Conservation (phyloP, 2,888 invertebrate genomes). For the Lacanobia wlatinum region DNA sequence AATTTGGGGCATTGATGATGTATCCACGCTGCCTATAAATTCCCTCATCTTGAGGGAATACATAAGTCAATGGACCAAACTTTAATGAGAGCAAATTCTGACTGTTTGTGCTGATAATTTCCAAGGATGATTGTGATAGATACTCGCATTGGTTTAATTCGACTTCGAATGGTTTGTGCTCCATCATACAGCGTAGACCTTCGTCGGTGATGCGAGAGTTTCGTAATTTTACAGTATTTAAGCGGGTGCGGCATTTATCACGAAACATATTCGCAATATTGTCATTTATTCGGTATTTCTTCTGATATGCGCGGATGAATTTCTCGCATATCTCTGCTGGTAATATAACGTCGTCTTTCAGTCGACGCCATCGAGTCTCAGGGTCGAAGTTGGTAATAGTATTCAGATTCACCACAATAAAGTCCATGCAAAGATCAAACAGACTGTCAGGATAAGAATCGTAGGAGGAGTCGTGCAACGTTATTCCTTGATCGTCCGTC, state of each 20-base stretch:
- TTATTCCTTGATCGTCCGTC: slow-evolving; percentile 73
- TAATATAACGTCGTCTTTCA: slow-evolving; percentile 92
- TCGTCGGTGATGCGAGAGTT: slow-evolving; percentile 93
- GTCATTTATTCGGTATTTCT: slow-evolving; percentile 91
- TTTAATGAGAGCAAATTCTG: slow-evolving; percentile 93
- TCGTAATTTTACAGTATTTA: slow-evolving; percentile 93
- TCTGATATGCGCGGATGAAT: slow-evolving; percentile 91
- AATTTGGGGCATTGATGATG: slow-evolving; percentile 91
- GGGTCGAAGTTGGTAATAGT: slow-evolving; percentile 90
- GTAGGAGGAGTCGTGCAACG: slow-evolving; percentile 71
- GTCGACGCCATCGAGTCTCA: slow-evolving; percentile 83
- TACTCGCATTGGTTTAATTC: slow-evolving; percentile 94
- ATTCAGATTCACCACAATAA: slow-evolving; percentile 91
- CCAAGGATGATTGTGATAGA: slow-evolving; percentile 92
- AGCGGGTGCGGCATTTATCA: slow-evolving; percentile 92
- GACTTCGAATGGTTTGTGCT: slow-evolving; percentile 94
- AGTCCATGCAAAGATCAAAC: slow-evolving; percentile 92
- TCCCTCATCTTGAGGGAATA: slow-evolving; percentile 89
- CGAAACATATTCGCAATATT: slow-evolving; percentile 93
- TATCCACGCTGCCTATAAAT: slow-evolving; percentile 84
- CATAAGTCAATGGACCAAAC: slow-evolving; percentile 92
- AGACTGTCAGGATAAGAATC: slow-evolving; percentile 91
- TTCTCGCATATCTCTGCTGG: slow-evolving; percentile 94
- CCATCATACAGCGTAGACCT: slow-evolving; percentile 93
- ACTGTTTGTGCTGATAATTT: slow-evolving; percentile 93